phyloP scores from a whole-genome alignment of 2,888 invertebrate species.

The Athrips mouffetella region DNA sequence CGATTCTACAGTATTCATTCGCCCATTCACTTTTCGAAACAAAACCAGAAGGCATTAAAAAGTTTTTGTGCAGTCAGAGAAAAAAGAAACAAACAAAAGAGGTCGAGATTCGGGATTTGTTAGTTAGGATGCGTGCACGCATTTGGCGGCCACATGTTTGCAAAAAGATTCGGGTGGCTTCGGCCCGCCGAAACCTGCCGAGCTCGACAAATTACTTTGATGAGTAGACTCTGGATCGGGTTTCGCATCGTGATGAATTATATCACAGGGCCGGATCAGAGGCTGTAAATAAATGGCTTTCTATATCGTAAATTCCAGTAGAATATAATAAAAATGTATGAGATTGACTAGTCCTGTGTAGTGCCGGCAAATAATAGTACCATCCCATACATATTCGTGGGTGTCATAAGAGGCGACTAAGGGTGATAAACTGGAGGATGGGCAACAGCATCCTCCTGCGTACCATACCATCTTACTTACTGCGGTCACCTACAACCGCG shows the following conservation, averaged over 20 bases:
- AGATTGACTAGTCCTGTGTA: too few species aligned
- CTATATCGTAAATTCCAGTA: too few species aligned
- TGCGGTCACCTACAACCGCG: too few species aligned
- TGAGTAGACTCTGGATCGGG: constrained; percentile 10
- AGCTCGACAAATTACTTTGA: constrained; percentile 24
- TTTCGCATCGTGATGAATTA: background rate
- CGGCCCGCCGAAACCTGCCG: constrained; percentile 38
- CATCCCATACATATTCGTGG: too few species aligned
- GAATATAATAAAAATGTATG: too few species aligned
- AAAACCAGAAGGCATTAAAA: constrained; percentile 5
- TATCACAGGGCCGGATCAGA: background rate
- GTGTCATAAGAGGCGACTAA: too few species aligned
- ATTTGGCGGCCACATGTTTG: constrained; percentile 64
- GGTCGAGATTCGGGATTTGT: constrained; percentile 13
- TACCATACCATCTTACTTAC: too few species aligned
- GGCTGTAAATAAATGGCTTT: too few species aligned
- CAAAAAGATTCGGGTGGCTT: constrained; percentile 34
- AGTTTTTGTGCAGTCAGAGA: background rate
- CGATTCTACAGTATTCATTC: background rate
- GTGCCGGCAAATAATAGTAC: too few species aligned
- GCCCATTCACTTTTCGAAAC: constrained; percentile 2
- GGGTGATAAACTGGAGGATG: too few species aligned
- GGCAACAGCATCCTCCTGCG: too few species aligned
- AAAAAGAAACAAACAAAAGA: constrained; percentile 19
- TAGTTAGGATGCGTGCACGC: constrained; percentile 45